Evolutionary conservation across 2,113 vertebrate genomes (phyloP).

Genomic region (Cryptotis parvus): DNA sequence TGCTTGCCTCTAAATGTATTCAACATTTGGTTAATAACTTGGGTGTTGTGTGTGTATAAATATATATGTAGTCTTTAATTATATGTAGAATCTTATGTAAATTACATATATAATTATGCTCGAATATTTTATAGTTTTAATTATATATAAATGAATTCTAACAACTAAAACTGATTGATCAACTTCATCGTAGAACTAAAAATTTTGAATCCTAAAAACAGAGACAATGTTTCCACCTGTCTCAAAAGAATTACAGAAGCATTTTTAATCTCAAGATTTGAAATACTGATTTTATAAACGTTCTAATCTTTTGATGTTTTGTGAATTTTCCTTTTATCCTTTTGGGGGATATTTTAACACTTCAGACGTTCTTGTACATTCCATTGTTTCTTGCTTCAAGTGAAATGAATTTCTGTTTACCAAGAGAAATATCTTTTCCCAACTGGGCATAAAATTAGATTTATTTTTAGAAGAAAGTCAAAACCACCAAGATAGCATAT

Average conservation of each 20-base stretch:
- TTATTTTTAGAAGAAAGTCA: slow-evolving; percentile 32
- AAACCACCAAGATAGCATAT: background rate
- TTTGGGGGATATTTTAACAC: too few relatives aligned
- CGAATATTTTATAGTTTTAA: background rate
- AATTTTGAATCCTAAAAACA: too few relatives aligned
- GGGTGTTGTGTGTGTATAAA: too few relatives aligned
- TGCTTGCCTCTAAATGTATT: background rate
- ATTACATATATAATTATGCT: too few relatives aligned
- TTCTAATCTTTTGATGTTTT: background rate
- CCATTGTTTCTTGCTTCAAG: slow-evolving; percentile 1
- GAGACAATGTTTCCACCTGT: background rate
- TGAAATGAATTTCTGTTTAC: background rate
- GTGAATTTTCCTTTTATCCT: background rate
- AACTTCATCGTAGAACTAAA: background rate
- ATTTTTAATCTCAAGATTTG: background rate
- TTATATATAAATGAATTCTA: background rate
- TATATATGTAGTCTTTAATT: too few relatives aligned
- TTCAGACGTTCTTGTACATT: background rate
- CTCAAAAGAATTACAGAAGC: background rate
- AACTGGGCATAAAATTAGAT: background rate
- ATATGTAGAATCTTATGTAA: too few relatives aligned
- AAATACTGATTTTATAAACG: background rate
- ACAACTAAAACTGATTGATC: background rate
- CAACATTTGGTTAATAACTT: too few relatives aligned
- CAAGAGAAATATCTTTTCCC: background rate